Conservation (phyloP, 35 echinoderm and acorn worm species). For the Chiridota heheva region DNA sequence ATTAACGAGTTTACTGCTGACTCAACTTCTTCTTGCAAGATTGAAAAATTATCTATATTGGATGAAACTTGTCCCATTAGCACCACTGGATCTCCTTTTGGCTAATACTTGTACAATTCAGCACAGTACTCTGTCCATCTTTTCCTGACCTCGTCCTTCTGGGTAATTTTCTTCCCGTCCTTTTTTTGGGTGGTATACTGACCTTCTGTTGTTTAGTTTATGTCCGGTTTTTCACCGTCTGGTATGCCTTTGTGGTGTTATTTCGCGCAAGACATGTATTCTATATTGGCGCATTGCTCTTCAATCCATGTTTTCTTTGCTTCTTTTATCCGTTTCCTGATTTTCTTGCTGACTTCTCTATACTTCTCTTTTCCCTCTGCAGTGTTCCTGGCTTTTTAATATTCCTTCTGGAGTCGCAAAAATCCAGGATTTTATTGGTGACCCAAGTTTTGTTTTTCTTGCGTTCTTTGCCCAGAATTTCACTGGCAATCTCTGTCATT, state of each 20-base stretch:
- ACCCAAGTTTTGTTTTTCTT: too few species aligned
- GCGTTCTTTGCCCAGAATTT: not conserved
- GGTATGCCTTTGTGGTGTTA: too few species aligned
- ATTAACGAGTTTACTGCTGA: not conserved
- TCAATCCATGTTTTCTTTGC: too few species aligned
- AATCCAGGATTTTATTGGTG: too few species aligned
- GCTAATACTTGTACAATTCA: constrained; percentile 10
- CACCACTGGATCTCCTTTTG: not conserved
- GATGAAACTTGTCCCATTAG: not conserved
- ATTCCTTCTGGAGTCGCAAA: too few species aligned
- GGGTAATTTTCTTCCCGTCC: not conserved
- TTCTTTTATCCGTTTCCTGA: too few species aligned
- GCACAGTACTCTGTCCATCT: constrained; percentile 24
- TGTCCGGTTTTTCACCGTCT: too few species aligned
- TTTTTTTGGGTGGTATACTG: not conserved
- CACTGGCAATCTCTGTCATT: not conserved
- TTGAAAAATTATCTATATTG: not conserved
- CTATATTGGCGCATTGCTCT: too few species aligned
- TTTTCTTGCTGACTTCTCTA: too few species aligned
- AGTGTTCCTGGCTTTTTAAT: too few species aligned
- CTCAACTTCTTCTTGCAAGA: not conserved
- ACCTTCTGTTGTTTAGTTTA: not conserved
- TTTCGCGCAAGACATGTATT: too few species aligned
- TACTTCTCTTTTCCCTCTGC: too few species aligned
- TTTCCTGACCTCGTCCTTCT: not conserved